Evolutionary conservation across 2,797 vertebrate genomes (phyloP).

Genomic region (Scomberomorus guttatus): DNA sequence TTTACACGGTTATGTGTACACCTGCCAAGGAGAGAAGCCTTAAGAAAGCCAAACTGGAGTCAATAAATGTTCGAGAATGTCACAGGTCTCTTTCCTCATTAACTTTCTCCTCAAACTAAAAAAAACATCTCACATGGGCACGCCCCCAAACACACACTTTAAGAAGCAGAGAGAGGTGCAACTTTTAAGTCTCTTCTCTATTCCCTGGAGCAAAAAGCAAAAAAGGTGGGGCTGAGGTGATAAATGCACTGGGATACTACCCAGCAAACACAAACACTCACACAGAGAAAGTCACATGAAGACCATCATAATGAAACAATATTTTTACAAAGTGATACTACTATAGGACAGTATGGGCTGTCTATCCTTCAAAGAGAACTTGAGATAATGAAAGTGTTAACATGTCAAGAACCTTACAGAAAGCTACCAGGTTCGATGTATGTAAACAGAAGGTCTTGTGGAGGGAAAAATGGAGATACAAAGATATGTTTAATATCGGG

Average conservation of each 20-base stretch:
- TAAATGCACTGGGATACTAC: conserved; percentile 75
- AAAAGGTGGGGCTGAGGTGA: conserved; percentile 78
- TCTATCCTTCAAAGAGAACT: too few relatives aligned
- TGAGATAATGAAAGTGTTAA: too few relatives aligned
- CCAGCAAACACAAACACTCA: conserved; percentile 39
- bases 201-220: conserved; percentile 72
- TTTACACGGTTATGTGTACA: conserved; percentile 17
- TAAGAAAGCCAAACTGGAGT: conserved; percentile 33
- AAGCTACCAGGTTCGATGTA: too few relatives aligned
- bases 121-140: conserved; percentile 24
- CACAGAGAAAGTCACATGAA: conserved; percentile 22
- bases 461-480: too few relatives aligned
- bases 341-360: too few relatives aligned
- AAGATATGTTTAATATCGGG: too few relatives aligned
- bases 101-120: conserved; percentile 57
- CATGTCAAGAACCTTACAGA: too few relatives aligned
- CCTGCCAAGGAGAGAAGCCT: conserved; percentile 6
- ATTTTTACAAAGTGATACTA: conserved; percentile 25
- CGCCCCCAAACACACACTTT: conserved; percentile 26
- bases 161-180: conserved; percentile 50
- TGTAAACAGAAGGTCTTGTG: too few relatives aligned
- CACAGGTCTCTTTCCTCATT: conserved; percentile 54
- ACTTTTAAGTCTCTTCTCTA: conserved; percentile 65
- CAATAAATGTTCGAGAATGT: conserved; percentile 47
- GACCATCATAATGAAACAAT: conserved; percentile 30